phyloP scores from a whole-genome alignment of 2,113 vertebrate species.

The Raja brachyura region DNA sequence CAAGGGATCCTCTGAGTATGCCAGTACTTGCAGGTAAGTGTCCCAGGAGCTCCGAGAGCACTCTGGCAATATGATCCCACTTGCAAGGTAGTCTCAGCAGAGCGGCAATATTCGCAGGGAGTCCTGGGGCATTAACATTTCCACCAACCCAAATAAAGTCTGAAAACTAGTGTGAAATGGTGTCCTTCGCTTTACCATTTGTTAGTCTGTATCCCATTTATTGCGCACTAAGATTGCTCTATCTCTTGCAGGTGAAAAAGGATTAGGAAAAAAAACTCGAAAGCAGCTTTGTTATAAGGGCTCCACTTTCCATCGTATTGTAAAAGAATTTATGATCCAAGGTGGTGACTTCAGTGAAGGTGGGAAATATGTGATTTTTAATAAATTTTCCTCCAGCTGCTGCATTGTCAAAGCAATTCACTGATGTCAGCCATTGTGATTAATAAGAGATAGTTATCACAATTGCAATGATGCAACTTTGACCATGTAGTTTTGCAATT shows the following conservation, averaged over 20 bases:
- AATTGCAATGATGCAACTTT: neutral
- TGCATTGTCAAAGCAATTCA: neutral
- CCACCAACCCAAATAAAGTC: neutral
- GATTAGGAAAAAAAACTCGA: slow-evolving; percentile 86
- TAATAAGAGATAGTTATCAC: neutral
- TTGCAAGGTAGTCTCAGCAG: neutral
- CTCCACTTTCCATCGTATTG: slow-evolving; percentile 95
- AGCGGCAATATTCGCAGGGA: neutral
- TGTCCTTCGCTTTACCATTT: neutral
- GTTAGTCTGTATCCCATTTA: neutral
- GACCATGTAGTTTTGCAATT: neutral
- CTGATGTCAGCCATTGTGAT: neutral
- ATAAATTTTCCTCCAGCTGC: neutral
- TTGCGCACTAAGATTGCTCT: neutral
- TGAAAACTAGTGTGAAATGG: neutral
- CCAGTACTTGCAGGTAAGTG: neutral
- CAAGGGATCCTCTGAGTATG: neutral
- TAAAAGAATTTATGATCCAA: slow-evolving; percentile 99
- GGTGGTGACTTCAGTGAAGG: slow-evolving; percentile 99
- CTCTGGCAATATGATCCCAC: neutral
- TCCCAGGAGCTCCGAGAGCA: neutral
- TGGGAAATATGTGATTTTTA: slow-evolving; percentile 50
- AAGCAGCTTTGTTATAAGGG: slow-evolving; percentile 97
- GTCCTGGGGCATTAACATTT: neutral
- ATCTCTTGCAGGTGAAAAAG: slow-evolving; percentile 74